Evolutionary conservation across 2,113 vertebrate species (phyloP), one percentile per base, ranked within the genome.

Genomic region (Capreolus pygargus): DNA sequence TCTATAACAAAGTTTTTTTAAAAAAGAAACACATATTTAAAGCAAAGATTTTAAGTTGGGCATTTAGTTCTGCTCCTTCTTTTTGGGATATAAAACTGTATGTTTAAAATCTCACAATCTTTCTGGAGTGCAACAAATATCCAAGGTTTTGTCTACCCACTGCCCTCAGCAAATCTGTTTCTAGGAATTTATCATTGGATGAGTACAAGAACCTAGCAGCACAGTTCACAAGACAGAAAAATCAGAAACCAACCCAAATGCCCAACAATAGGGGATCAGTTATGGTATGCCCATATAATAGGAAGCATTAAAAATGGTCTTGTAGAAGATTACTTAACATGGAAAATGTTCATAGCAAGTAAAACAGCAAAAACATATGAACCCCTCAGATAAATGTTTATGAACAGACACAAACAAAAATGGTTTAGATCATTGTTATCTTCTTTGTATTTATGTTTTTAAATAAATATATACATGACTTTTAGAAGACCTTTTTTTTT

Each of bases 381-480:
- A 64, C 6, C 33, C 28, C 64, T 25, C 36, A 10, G 25, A 61
- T 84, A 79, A 86, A 86, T 54, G 28, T 81, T 84, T 50, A 58
- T 27, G 21, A 45, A 91, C 89, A 36, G n/a, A 60, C 33, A 82
- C 23, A 19, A 6, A 87, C 14, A 79, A 39, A 94, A 89, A 81
- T 47, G 30, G 55, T 2, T 86, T 92, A 39, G 39, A 36, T 67
- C 33, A 93, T 47, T 55, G 9, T 30, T 76, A 54, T 58, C 93
- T 97, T 78, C 45, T 93, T 81, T 76, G 43, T 85, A 19, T 45
- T 91, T 90, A 47, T 90, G 15, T 95, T 94, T 94, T 95, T 93
- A 91, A 96, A 60, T 92, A 94, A 95, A 81, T 79, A 90, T 4
- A 92, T 4, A 61, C 8, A 61, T 7, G 10, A 94, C 7, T 79